Base-by-base conservation (phyloP, 2,888 invertebrate genomes). In the Drepanosiphum platanoidis region DNA sequence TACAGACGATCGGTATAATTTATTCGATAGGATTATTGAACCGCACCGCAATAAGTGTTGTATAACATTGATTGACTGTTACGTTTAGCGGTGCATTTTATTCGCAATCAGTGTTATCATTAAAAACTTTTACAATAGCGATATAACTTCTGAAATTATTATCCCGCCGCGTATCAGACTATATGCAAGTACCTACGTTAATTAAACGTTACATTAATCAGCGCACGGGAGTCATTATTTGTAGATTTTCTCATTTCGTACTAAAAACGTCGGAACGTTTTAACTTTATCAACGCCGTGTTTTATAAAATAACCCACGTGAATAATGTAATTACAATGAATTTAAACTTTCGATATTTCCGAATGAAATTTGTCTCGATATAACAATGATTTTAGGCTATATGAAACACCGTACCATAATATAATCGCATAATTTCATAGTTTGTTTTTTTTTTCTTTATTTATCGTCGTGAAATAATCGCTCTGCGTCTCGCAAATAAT, bases 131-230 rank as follows among this genome's bases (percentile, higher is more conserved):
- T 61, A 27, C 11, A 27, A 27, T 27, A 1, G 27, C 30, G 7
- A 11, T 27, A 30, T 9, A 27, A 27, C 61, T 7, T n/a, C n/a
- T 58, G 58, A 58, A n/a, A 61, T 61, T 11, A 11, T 30, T 11
- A 61, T 8, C n/a, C 61, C 27, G 11, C 58, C 3, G 18, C 18
- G 8, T 61, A 61, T 61, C 27, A 61, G n/a, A 61, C 27, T 61
- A 61, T 46, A 46, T n/a, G n/a, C 2, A 46, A 18, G 8, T 32
- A 11, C 34, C 13, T 66, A 32, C n/a, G 13, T n/a, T 11, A n/a
- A 70, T 36, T 18, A 36, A 39, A 70, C 36, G n/a, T 70, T 39
- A 70, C 27, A n/a, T 61, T 61, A 61, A 61, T 61, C n/a, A n/a
- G 4, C 27, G 27, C n/a, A n/a, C 8, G 9, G 27, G n/a, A 27